A percentile compares a stretch with the other conserved stretches of the same genome.
phyloP scores from a whole-genome alignment of 1,140 invertebrate genomes.

The Lordiphosa clarofinis region DNA sequence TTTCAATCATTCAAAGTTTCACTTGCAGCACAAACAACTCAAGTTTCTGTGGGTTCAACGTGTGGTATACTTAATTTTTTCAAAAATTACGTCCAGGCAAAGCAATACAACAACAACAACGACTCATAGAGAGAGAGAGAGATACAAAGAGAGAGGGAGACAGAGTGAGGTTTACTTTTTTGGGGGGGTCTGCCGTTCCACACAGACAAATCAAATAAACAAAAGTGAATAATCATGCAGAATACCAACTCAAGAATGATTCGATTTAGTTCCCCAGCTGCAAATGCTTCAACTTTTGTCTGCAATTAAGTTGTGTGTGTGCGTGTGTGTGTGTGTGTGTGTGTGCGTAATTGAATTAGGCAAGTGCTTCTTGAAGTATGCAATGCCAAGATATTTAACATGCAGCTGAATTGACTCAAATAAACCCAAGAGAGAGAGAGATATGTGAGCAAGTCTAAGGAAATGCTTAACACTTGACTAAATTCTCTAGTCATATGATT shows the following conservation, averaged over 20 bases:
- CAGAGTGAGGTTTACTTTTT: too few species aligned
- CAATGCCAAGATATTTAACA: conserved; percentile 37
- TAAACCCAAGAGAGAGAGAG: background rate
- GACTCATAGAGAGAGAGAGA: background rate
- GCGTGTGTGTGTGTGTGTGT: conserved; percentile 4
- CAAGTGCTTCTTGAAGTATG: conserved; percentile 32
- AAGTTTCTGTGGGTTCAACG: conserved; percentile 17
- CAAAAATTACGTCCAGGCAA: conserved; percentile 79
- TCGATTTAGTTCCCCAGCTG: conserved; percentile 22
- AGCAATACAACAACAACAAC: conserved; percentile 79
- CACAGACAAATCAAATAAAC: conserved; percentile 19
- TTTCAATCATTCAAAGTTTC: too few species aligned
- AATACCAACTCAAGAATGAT: conserved; percentile 46
- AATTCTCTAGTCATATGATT: conserved; percentile 16
- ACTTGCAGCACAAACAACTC: too few species aligned
- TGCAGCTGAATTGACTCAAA: conserved; percentile 23
- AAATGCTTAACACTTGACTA: conserved; percentile 21
- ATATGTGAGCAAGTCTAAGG: conserved; percentile 10
- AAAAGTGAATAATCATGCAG: conserved; percentile 48
- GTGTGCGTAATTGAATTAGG: conserved; percentile 53
- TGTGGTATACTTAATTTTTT: conserved; percentile 64
- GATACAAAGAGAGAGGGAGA: conserved; percentile 26
- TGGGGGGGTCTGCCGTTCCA: background rate
- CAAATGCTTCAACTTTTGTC: conserved; percentile 49
- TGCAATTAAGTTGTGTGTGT: conserved; percentile 51